phyloP scores from a whole-genome alignment of 1,140 invertebrate species.

The Zeugodacus cucurbitae region DNA sequence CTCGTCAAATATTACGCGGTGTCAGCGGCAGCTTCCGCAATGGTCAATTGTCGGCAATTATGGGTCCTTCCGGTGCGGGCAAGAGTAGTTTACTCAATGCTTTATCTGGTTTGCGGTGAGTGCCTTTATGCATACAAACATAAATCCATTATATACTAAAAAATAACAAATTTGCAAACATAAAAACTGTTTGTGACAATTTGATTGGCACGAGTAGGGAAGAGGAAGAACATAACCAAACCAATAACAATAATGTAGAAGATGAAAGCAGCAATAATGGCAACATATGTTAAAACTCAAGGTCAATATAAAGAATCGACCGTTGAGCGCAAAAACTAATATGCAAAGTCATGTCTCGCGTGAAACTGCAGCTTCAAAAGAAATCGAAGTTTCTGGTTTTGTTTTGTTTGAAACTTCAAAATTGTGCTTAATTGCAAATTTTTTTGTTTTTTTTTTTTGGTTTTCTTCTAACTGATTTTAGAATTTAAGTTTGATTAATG shows the following conservation, averaged over 20 bases:
- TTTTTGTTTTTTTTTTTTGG: not conserved
- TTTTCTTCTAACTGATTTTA: not conserved
- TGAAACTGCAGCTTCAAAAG: not conserved
- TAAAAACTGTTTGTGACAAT: not conserved
- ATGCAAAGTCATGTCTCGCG: not conserved
- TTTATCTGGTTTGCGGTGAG: constrained; percentile 77
- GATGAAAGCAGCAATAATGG: not conserved
- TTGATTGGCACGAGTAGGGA: not conserved
- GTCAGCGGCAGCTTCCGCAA: constrained; percentile 78
- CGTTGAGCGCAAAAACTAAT: not conserved
- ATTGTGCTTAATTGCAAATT: not conserved
- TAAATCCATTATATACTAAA: not conserved
- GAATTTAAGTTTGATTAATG: not conserved
- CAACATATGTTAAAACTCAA: not conserved
- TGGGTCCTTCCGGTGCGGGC: constrained; percentile 87
- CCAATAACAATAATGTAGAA: not conserved
- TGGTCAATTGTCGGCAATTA: constrained; percentile 84
- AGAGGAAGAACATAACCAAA: not conserved
- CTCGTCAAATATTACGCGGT: constrained; percentile 71
- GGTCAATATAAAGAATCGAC: not conserved
- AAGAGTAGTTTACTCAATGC: constrained; percentile 82
- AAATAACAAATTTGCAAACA: not conserved
- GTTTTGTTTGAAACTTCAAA: not conserved
- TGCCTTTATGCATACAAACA: not conserved
- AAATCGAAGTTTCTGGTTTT: too few species aligned